Evolutionary conservation across 2,797 vertebrate species (phyloP).

Genomic region (Limosa lapponica): DNA sequence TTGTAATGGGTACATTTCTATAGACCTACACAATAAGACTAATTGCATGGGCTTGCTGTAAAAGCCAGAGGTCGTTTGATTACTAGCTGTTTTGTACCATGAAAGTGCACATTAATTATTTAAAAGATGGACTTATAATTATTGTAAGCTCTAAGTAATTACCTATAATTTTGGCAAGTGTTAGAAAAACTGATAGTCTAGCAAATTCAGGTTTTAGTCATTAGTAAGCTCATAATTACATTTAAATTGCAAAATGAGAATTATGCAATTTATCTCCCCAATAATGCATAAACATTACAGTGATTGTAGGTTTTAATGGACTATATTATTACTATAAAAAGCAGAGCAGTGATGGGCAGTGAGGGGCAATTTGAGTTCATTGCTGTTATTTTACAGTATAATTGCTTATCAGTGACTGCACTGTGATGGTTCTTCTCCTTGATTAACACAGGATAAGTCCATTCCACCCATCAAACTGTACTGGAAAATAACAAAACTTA

Average conservation of each 20-base stretch:
- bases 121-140: constrained; percentile 83
- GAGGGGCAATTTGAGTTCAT: constrained; percentile 71
- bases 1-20: constrained; percentile 72
- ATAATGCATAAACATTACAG: constrained; percentile 81
- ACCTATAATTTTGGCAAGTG: constrained; percentile 82
- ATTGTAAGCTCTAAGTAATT: constrained; percentile 81
- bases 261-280: constrained; percentile 80
- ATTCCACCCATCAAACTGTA: not conserved
- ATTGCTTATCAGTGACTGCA: constrained; percentile 55
- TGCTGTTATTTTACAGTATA: constrained; percentile 75
- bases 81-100: constrained; percentile 77
- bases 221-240: constrained; percentile 84
- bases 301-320: constrained; percentile 82
- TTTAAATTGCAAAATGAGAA: constrained; percentile 85
- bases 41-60: constrained; percentile 72
- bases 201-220: constrained; percentile 83
- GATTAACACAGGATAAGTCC: constrained; percentile 14
- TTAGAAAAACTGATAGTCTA: constrained; percentile 80
- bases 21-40: constrained; percentile 74
- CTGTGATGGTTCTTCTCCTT: not conserved
- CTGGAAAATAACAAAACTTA: constrained; percentile 1
- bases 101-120: constrained; percentile 82
- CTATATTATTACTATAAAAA: constrained; percentile 76
- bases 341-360: constrained; percentile 73
- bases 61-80: constrained; percentile 78